phyloP scores from a whole-genome alignment of 2,888 invertebrate genomes.

The Drosophila fulvimacula region DNA sequence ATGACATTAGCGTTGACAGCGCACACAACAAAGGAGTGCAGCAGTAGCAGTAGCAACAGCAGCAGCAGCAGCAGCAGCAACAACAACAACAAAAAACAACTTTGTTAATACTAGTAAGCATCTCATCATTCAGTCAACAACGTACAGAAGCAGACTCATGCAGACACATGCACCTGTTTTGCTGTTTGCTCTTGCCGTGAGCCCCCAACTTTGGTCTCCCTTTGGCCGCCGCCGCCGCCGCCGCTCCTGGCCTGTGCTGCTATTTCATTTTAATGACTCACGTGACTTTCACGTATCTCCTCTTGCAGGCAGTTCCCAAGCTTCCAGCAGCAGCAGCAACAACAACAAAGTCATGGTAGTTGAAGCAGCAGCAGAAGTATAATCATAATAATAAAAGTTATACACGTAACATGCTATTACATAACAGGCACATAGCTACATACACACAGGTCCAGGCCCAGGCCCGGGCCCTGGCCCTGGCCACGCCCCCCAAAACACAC shows the following conservation, averaged over 20 bases:
- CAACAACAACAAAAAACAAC: constrained; percentile 42
- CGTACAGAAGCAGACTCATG: background rate
- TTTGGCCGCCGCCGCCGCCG: constrained; percentile 12
- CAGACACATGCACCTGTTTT: constrained; percentile 52
- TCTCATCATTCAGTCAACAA: constrained; percentile 58
- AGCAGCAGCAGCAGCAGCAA: constrained; percentile 3
- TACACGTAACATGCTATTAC: constrained; percentile 80
- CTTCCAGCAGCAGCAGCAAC: constrained; percentile 24
- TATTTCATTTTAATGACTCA: constrained; percentile 80
- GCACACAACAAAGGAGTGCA: constrained; percentile 41
- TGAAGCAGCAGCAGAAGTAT: constrained; percentile 65
- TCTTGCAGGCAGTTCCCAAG: constrained; percentile 38
- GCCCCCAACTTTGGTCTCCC: constrained; percentile 27
- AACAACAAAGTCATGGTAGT: constrained; percentile 39
- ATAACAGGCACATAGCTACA: constrained; percentile 61
- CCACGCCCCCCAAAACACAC: constrained; percentile 14
- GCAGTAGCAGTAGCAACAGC: constrained; percentile 5
- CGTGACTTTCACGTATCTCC: constrained; percentile 78
- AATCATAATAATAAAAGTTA: constrained; percentile 79
- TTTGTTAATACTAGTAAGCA: constrained; percentile 72
- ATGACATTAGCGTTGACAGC: constrained; percentile 75
- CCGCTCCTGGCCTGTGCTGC: constrained; percentile 54
- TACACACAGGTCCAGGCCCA: background rate
- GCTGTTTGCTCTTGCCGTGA: constrained; percentile 45
- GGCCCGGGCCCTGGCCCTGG: background rate